Percentiles rank a stretch among this genome's conserved stretches.
phyloP scores from a whole-genome alignment of 92 coral and sea anemone genomes.

The Pocillopora meandrina region DNA sequence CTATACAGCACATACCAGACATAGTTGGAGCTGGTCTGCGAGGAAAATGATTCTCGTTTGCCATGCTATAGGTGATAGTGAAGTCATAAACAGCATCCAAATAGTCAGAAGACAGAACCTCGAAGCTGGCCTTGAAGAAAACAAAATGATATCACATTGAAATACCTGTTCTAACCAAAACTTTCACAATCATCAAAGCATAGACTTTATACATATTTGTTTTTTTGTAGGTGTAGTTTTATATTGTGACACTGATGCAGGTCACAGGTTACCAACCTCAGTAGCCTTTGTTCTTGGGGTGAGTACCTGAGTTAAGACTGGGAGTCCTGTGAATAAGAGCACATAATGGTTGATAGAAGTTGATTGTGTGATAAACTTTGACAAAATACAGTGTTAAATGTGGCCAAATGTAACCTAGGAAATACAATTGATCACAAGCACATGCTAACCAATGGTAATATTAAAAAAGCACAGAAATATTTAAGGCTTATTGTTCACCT shows the following conservation, averaged over 20 bases:
- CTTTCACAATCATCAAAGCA: too few relatives aligned
- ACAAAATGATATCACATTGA: not conserved
- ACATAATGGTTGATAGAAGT: not conserved
- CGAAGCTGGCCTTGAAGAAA: slow-evolving; percentile 70
- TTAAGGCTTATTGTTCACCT: not conserved
- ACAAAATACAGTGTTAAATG: not conserved
- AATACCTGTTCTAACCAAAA: not conserved
- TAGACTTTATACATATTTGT: too few relatives aligned
- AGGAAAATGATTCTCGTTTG: slow-evolving; percentile 55
- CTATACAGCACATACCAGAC: slow-evolving; percentile 60
- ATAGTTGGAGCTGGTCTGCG: slow-evolving; percentile 78
- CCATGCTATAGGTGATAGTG: slow-evolving; percentile 87
- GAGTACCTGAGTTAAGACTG: slow-evolving; percentile 82
- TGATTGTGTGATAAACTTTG: not conserved
- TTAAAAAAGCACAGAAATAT: not conserved
- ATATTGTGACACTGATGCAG: not conserved
- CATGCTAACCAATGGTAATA: too few relatives aligned
- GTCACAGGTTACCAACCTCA: slow-evolving; percentile 62
- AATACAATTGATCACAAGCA: too few relatives aligned
- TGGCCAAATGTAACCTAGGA: not conserved
- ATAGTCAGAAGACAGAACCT: slow-evolving; percentile 62
- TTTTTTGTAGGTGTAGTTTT: not conserved
- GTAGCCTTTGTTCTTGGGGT: slow-evolving; percentile 96
- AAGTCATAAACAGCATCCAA: slow-evolving; percentile 94
- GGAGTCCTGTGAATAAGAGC: slow-evolving; percentile 59